These are phyloP conservation scores for Bradynema listronoti DNA, from an alignment of 1,140 invertebrate genomes.

Conservation along the genomic window DNA sequence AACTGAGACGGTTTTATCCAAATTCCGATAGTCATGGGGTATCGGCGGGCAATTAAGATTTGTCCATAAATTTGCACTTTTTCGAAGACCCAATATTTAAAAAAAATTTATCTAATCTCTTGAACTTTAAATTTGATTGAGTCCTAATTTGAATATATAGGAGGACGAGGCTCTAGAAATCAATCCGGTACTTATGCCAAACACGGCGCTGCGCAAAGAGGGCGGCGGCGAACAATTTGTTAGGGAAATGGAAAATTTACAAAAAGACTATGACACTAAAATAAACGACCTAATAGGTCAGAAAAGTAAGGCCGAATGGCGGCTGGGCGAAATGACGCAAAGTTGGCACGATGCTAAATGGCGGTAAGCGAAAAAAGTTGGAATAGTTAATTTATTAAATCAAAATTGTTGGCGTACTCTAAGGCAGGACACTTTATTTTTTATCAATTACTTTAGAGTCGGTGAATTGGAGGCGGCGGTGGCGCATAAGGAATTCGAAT, in stretches of 20 bases:
- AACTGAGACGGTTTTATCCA: too few relatives aligned
- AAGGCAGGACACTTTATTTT: conserved; percentile 2
- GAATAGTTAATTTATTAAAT: background rate
- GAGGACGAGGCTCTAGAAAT: background rate
- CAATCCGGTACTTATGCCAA: conserved; percentile 1
- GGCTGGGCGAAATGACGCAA: conserved; percentile 28
- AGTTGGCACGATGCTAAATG: conserved; percentile 16
- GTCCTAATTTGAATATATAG: background rate
- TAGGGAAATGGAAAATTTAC: background rate
- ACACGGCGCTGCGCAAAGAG: background rate
- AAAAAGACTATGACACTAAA: conserved; percentile 15
- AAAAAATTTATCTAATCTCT: too few relatives aligned
- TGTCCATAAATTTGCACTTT: too few relatives aligned
- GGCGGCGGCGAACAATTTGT: background rate
- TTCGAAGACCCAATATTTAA: too few relatives aligned
- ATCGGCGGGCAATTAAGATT: too few relatives aligned
- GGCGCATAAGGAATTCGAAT: conserved; percentile 26
- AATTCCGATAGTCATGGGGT: too few relatives aligned
- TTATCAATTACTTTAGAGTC: conserved; percentile 17
- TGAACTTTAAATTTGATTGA: too few relatives aligned
- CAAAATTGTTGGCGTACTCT: conserved; percentile 9
- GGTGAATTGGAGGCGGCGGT: conserved; percentile 22
- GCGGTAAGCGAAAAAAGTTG: too few relatives aligned
- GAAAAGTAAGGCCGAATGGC: conserved; percentile 30
- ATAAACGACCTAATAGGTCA: conserved; percentile 12